Conservation (phyloP, 2,113 vertebrate species). For the Pseudolaguvia tuberculata region DNA sequence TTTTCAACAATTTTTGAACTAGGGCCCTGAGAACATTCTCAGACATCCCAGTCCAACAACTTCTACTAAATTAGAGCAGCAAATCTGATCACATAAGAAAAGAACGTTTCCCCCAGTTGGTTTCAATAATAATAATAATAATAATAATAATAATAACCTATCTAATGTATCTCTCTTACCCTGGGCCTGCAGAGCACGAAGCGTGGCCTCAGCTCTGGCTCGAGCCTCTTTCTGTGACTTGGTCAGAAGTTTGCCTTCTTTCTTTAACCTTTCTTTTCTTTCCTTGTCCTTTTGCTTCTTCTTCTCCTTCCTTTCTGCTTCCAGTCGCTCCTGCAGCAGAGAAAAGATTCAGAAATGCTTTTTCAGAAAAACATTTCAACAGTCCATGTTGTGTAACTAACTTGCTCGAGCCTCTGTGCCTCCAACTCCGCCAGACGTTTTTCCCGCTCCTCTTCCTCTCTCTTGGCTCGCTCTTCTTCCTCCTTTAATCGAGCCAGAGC, state of each 20-base stretch:
- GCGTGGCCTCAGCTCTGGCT: slow-evolving; percentile 84
- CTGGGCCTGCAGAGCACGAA: slow-evolving; percentile 89
- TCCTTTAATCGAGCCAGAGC: slow-evolving; percentile 92
- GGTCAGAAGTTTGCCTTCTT: slow-evolving; percentile 93
- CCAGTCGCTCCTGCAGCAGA: slow-evolving; percentile 80
- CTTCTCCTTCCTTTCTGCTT: slow-evolving; percentile 91
- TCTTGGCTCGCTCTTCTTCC: slow-evolving; percentile 86
- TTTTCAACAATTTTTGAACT: neutral
- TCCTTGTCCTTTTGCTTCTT: slow-evolving; percentile 98
- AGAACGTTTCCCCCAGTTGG: no score
- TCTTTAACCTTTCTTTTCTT: slow-evolving; percentile 93
- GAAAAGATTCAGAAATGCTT: neutral
- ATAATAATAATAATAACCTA: no score
- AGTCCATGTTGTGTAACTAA: slow-evolving; percentile 45
- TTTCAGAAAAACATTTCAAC: neutral
- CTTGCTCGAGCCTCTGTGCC: slow-evolving; percentile 87
- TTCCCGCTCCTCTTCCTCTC: slow-evolving; percentile 84
- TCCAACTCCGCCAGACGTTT: slow-evolving; percentile 85
- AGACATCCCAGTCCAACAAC: neutral
- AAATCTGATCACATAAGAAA: no score
- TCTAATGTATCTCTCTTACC: slow-evolving; percentile 65
- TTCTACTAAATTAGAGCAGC: neutral
- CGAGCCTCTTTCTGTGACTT: slow-evolving; percentile 87
- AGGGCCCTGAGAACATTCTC: neutral
- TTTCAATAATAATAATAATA: no score